These are phyloP conservation scores for Pantelozetes paolii DNA, from an alignment of 2,888 invertebrate genomes.

Conservation along the genomic window DNA sequence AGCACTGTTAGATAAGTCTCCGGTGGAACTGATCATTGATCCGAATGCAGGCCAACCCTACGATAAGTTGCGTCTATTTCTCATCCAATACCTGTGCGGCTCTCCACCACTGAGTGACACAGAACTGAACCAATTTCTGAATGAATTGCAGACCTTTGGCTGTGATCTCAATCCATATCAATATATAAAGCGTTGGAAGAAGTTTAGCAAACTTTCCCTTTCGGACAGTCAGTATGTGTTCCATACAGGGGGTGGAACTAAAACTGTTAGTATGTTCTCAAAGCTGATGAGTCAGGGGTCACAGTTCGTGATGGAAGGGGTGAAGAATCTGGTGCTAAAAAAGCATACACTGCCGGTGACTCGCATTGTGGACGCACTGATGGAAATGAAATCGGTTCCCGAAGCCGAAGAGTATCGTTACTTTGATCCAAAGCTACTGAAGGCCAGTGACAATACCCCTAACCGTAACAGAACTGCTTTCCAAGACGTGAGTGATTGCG, in stretches of 20 bases:
- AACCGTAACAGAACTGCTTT: slow-evolving; percentile 59
- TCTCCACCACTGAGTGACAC: slow-evolving; percentile 67
- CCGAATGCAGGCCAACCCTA: slow-evolving; percentile 79
- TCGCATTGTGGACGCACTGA: slow-evolving; percentile 80
- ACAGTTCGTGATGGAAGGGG: slow-evolving; percentile 98
- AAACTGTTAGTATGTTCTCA: slow-evolving; percentile 96
- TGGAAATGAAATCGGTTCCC: slow-evolving; percentile 70
- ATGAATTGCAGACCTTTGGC: slow-evolving; percentile 70
- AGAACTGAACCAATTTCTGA: slow-evolving; percentile 77
- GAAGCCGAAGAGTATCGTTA: slow-evolving; percentile 85
- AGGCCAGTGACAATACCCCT: slow-evolving; percentile 54
- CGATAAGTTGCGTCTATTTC: slow-evolving; percentile 86
- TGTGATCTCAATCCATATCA: slow-evolving; percentile 78
- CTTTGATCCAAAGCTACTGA: slow-evolving; percentile 89
- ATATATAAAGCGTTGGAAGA: slow-evolving; percentile 87
- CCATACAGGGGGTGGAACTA: slow-evolving; percentile 70
- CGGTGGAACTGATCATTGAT: slow-evolving; percentile 82
- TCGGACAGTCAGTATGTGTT: slow-evolving; percentile 34
- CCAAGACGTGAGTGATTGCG: slow-evolving; percentile 48
- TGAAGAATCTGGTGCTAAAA: slow-evolving; percentile 96
- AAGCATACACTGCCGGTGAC: slow-evolving; percentile 90
- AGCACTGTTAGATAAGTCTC: slow-evolving; percentile 62
- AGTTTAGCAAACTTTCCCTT: slow-evolving; percentile 17
- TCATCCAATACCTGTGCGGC: slow-evolving; percentile 85
- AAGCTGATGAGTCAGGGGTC: slow-evolving; percentile 95